Conservation (phyloP, 2,888 invertebrate species). For the Melanotus villosus region DNA sequence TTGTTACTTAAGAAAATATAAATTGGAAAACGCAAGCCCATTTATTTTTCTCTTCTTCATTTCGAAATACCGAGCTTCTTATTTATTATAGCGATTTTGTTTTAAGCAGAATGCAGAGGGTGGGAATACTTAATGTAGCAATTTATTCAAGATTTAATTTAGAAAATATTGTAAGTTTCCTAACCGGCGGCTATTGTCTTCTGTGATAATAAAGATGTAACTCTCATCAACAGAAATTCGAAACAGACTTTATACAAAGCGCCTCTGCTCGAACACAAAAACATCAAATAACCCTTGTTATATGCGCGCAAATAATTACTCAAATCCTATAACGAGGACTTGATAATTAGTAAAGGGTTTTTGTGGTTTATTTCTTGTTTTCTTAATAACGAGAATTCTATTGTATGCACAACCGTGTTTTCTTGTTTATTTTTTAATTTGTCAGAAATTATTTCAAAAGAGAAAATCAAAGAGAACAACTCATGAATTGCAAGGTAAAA, state of each 20-base stretch:
- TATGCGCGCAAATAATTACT: conserved; percentile 28
- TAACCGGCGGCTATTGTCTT: conserved; percentile 19
- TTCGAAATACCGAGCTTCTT: no score
- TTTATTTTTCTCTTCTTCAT: no score
- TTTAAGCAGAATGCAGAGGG: no score
- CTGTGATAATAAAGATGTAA: conserved; percentile 16
- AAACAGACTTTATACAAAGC: conserved; percentile 17
- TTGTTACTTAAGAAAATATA: no score
- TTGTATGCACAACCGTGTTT: no score
- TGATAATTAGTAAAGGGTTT: conserved; percentile 24
- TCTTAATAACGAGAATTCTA: conserved; percentile 9
- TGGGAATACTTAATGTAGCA: neutral
- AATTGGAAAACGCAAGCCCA: no score
- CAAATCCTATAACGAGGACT: conserved; percentile 19
- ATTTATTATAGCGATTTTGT: no score
- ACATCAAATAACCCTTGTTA: conserved; percentile 28
- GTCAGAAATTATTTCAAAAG: no score
- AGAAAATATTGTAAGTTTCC: conserved; percentile 18
- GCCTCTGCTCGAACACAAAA: conserved; percentile 11
- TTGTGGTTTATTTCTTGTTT: conserved; percentile 8
- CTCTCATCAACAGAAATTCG: conserved; percentile 18
- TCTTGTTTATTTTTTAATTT: no score
- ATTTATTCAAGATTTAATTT: conserved; percentile 21
- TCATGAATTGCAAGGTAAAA: no score
- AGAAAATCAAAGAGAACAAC: no score